phyloP scores from a whole-genome alignment of 1,140 invertebrate species.

The Drosophila nigromelanica region DNA sequence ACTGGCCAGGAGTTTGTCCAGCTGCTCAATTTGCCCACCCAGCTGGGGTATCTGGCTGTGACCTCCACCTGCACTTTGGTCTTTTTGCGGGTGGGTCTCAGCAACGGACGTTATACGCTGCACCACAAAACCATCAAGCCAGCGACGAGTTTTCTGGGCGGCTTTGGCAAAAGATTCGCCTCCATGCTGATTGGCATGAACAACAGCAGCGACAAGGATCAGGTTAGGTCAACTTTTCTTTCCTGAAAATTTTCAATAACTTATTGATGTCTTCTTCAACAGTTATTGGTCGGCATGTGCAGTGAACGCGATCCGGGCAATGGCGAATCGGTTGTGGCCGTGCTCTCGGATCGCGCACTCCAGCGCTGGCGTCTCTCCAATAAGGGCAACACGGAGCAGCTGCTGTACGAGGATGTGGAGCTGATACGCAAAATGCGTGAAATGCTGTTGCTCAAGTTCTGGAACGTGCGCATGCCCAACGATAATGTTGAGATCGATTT shows the following conservation, averaged over 20 bases:
- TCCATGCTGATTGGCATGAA: conserved; percentile 94
- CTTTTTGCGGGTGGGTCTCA: conserved; percentile 87
- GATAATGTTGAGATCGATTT: conserved; percentile 83
- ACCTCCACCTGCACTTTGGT: conserved; percentile 96
- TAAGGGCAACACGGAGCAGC: conserved; percentile 68
- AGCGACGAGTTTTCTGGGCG: conserved; percentile 94
- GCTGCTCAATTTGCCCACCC: conserved; percentile 88
- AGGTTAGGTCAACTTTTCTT: conserved; percentile 85
- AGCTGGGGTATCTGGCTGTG: conserved; percentile 92
- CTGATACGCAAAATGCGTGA: conserved; percentile 73
- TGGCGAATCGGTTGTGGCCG: conserved; percentile 58
- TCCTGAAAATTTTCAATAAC: background rate
- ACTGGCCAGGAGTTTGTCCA: conserved; percentile 93
- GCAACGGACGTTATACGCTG: conserved; percentile 88
- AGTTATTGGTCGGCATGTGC: conserved; percentile 73
- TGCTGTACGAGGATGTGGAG: conserved; percentile 77
- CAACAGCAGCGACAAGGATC: conserved; percentile 89
- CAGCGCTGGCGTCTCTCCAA: conserved; percentile 77
- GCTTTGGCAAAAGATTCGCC: conserved; percentile 92
- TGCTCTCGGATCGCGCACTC: conserved; percentile 75
- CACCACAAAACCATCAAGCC: conserved; percentile 89
- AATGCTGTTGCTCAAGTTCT: conserved; percentile 75
- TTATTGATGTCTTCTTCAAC: background rate
- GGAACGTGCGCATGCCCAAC: conserved; percentile 62
- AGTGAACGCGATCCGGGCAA: conserved; percentile 52